Evolutionary conservation across 2,113 vertebrate species (phyloP), one percentile per base, ranked within the genome.

Genomic region (Gracilinanus agilis): DNA sequence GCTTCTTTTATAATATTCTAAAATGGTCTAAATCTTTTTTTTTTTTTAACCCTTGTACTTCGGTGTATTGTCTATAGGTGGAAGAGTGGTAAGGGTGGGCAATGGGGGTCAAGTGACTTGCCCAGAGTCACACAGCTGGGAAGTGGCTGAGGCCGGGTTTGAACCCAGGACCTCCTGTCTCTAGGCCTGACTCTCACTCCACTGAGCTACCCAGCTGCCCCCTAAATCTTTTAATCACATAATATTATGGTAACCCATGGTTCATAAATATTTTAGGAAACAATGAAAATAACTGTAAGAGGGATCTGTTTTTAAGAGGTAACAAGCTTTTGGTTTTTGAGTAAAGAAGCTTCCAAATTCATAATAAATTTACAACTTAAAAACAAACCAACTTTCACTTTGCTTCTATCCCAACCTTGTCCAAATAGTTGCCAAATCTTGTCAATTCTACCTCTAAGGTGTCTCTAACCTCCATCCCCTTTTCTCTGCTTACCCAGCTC

Each of bases 271-370:
- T 53, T 53, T 27, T 27, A 90, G 89, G 44, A 49, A 90, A 53
- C 24, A 90, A 90, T 90, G 44, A 90, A 90, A 44, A 27, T 90
- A 53, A 90, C 44, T 90, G 40, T 97, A 95, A 97, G 97, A 97
- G 34, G 49, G 96, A 90, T 0, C 75, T 94, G 8, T 95, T 91
- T 95, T 94, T 97, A 97, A 49, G 49, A 49, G 49, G 49, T 49
- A 49, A 49, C 49, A 49, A 49, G 49, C 49, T 49, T 49, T 49
- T 49, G 2, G 49, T 49, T 49, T 49, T 49, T 49, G 5, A 49
- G 49, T 49, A 49, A 49, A 49, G 49, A 49, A 49, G 49, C 49
- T 49, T 49, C 49, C 49, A 49, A 49, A 49, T 49, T 2, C 5
- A 49, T 49, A 49, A 49, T 49, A 49, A 49, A 49, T 49, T 49